Percentiles rank a stretch among this genome's conserved stretches.
These are phyloP conservation scores for Conger conger DNA, from an alignment of 2,113 vertebrate species.

Conservation along the genomic window DNA sequence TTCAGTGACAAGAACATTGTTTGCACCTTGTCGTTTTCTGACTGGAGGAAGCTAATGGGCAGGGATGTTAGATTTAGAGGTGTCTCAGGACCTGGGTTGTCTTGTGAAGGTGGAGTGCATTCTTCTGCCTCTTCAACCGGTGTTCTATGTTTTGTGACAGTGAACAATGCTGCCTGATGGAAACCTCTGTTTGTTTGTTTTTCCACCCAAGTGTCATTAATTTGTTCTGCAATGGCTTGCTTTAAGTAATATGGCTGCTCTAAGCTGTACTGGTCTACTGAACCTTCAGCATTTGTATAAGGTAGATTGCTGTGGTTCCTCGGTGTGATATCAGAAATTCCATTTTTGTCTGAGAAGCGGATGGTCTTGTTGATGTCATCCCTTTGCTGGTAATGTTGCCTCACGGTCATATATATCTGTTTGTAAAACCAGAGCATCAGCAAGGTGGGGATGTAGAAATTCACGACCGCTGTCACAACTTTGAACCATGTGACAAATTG, in stretches of 20 bases:
- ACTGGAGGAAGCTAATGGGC: constrained; percentile 43
- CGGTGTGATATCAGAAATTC: constrained; percentile 41
- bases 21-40: constrained; percentile 43
- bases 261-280: constrained; percentile 67
- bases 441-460: constrained; percentile 90
- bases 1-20: constrained; percentile 37
- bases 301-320: constrained; percentile 42
- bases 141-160: constrained; percentile 35
- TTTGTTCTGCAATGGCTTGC: constrained; percentile 40
- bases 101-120: constrained; percentile 45
- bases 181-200: constrained; percentile 22
- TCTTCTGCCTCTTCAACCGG: constrained; percentile 32
- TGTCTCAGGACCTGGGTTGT: constrained; percentile 36
- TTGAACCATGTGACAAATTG: constrained; percentile 90
- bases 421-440: constrained; percentile 91
- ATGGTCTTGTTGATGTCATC: constrained; percentile 69
- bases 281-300: constrained; percentile 51
- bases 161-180: constrained; percentile 36
- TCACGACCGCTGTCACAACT: constrained; percentile 82
- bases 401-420: constrained; percentile 83
- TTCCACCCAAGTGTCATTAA: constrained; percentile 37
- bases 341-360: constrained; percentile 58
- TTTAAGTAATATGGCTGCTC: constrained; percentile 53
- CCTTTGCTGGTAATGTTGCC: constrained; percentile 77
- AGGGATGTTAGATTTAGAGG: constrained; percentile 50